Percentiles rank a stretch among this genome's conserved stretches.
phyloP scores from a whole-genome alignment of 2,797 vertebrate genomes.

The Chaetodon trifasciatus region DNA sequence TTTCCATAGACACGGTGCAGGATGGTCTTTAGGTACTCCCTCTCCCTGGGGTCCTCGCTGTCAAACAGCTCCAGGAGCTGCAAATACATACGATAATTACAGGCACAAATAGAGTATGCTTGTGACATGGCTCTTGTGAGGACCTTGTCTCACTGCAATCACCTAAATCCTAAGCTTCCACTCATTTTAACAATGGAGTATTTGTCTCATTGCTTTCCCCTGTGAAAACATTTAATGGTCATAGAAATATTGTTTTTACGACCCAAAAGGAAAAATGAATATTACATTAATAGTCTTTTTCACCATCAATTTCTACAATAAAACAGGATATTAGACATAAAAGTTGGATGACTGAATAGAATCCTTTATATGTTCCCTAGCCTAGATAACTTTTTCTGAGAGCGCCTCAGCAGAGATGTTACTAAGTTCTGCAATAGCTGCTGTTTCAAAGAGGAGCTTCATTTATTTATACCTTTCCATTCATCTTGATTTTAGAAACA shows the following conservation, averaged over 20 bases:
- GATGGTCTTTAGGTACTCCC: constrained; percentile 96
- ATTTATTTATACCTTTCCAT: constrained; percentile 37
- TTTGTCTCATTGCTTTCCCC: not conserved
- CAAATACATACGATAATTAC: constrained; percentile 34
- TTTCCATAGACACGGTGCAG: constrained; percentile 95
- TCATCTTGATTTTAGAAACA: constrained; percentile 20
- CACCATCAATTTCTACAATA: constrained; percentile 9
- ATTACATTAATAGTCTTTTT: constrained; percentile 8
- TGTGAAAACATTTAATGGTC: constrained; percentile 5
- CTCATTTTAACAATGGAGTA: not conserved
- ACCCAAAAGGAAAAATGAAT: not conserved
- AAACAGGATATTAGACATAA: not conserved
- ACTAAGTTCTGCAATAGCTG: not conserved
- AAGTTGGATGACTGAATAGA: not conserved
- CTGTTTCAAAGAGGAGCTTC: constrained; percentile 19
- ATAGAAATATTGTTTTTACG: not conserved
- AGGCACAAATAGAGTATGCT: constrained; percentile 21
- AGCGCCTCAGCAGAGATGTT: constrained; percentile 2
- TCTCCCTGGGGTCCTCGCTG: constrained; percentile 93
- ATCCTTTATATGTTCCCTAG: constrained; percentile 21
- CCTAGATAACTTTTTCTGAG: not conserved
- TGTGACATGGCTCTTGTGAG: not conserved
- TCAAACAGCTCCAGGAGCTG: constrained; percentile 94
- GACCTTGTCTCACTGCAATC: not conserved
- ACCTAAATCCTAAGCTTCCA: not conserved